Evolutionary conservation across 2,888 invertebrate genomes (phyloP).

Genomic region (Ophraella communa): DNA sequence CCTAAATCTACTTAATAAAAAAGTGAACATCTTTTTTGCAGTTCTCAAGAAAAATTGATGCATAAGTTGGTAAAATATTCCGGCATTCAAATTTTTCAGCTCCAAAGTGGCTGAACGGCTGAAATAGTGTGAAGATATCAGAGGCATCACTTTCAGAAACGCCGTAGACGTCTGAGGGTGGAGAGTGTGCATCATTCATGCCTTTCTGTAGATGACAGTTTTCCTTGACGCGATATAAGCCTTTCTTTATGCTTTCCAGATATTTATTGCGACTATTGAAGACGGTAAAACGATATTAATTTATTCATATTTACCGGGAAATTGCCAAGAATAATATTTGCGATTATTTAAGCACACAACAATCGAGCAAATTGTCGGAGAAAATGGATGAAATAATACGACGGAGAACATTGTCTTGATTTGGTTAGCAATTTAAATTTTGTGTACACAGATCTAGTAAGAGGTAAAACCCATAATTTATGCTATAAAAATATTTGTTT

Average conservation of each 20-base stretch:
- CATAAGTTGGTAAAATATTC: constrained; percentile 38
- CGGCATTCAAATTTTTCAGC: constrained; percentile 34
- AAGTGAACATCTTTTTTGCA: constrained; percentile 28
- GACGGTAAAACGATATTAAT: constrained; percentile 30
- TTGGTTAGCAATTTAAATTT: neutral
- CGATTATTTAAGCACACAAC: neutral
- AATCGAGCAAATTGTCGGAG: neutral
- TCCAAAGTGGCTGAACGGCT: constrained; percentile 33
- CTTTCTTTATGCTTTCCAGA: constrained; percentile 48
- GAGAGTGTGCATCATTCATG: constrained; percentile 53
- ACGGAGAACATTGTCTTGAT: neutral
- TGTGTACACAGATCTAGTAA: too few species aligned
- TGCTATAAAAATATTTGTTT: too few species aligned
- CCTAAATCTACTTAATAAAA: constrained; percentile 28
- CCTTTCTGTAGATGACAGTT: constrained; percentile 54
- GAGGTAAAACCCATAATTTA: too few species aligned
- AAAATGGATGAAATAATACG: too few species aligned
- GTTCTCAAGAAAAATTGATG: constrained; percentile 30
- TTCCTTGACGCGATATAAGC: constrained; percentile 52
- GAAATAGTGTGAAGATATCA: constrained; percentile 48
- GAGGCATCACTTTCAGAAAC: constrained; percentile 47
- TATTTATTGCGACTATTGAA: constrained; percentile 50
- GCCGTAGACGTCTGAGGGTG: constrained; percentile 43
- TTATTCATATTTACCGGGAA: constrained; percentile 8
- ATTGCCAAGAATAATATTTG: neutral